phyloP scores from a whole-genome alignment of 2,113 vertebrate species.

The Tiliqua scincoides region DNA sequence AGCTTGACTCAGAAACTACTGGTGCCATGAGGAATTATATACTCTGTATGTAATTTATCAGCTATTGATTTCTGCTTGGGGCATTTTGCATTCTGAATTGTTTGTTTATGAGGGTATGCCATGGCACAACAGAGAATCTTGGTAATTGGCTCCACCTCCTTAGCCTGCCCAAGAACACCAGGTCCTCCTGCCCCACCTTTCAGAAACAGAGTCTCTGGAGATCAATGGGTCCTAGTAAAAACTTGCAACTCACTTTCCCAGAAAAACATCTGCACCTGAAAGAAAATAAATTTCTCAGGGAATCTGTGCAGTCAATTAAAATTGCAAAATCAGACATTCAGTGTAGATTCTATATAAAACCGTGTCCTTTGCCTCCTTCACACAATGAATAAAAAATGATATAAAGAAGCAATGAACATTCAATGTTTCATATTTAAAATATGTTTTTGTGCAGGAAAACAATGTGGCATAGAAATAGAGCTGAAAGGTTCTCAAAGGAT shows the following conservation, averaged over 20 bases:
- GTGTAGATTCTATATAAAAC: constrained; percentile 66
- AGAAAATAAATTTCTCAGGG: constrained; percentile 74
- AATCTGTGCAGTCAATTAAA: constrained; percentile 73
- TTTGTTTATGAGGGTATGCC: not conserved
- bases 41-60: not conserved
- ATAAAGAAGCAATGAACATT: constrained; percentile 69
- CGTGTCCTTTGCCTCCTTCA: constrained; percentile 58
- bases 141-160: not conserved
- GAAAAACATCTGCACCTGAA: constrained; percentile 73
- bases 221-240: constrained; percentile 27
- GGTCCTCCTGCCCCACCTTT: not conserved
- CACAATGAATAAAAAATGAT: constrained; percentile 64
- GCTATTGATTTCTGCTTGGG: not conserved
- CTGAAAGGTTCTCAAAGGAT: constrained; percentile 69
- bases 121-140: not conserved
- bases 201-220: not conserved
- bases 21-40: not conserved
- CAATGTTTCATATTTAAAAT: constrained; percentile 74
- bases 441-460: constrained; percentile 72
- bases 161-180: not conserved
- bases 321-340: constrained; percentile 77
- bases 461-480: constrained; percentile 71
- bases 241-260: constrained; percentile 60
- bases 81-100: not conserved
- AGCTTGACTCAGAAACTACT: not conserved